Evolutionary conservation across 2,113 vertebrate genomes (phyloP).

Genomic region (Barbus barbus): DNA sequence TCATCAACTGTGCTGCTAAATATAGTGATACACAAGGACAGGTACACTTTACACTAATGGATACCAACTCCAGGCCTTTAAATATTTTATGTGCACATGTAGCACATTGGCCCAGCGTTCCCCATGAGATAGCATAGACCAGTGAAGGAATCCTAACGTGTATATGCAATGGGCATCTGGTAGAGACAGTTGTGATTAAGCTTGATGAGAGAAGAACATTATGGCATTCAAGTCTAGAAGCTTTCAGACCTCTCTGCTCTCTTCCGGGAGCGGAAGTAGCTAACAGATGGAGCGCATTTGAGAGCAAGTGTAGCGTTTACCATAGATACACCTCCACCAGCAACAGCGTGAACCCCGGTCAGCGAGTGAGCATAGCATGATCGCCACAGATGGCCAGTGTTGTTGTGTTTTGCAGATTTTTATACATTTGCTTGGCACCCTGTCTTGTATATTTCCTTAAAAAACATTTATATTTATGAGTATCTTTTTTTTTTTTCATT

Average conservation of each 20-base stretch:
- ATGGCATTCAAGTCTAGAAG: conserved; percentile 38
- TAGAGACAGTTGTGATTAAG: conserved; percentile 7
- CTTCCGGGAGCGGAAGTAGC: neutral
- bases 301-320: conserved; percentile 12
- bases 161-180: conserved; percentile 24
- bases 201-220: conserved; percentile 38
- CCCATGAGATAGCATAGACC: conserved; percentile 19
- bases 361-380: neutral
- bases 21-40: conserved; percentile 5
- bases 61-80: conserved; percentile 25
- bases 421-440: neutral
- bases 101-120: conserved; percentile 36
- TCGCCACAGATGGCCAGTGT: neutral
- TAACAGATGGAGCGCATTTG: conserved; percentile 46
- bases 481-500: too few relatives aligned
- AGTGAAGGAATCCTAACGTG: conserved; percentile 15
- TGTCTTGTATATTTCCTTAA: neutral
- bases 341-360: neutral
- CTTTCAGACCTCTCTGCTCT: conserved; percentile 23
- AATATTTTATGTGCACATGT: conserved; percentile 55
- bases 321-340: conserved; percentile 15
- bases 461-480: neutral
- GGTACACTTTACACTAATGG: conserved; percentile 48
- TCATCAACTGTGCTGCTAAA: neutral
- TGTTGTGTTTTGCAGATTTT: neutral